Base-by-base conservation (phyloP, 37 sponge, comb jelly and placozoan species). In the Ianthella basta region DNA sequence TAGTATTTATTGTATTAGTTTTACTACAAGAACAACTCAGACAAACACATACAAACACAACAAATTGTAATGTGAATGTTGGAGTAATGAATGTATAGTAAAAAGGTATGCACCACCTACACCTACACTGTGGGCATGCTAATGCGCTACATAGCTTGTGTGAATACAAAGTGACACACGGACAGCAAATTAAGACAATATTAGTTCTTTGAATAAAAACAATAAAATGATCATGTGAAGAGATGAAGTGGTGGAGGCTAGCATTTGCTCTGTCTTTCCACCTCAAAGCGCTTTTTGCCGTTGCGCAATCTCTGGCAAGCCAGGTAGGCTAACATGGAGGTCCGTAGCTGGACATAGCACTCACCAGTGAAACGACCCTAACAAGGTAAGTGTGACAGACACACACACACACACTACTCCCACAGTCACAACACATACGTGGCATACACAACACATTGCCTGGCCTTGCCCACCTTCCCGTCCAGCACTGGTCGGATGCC, bases 351-450 rank as follows among this genome's bases (percentile, higher is more conserved):
- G 12, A 95, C 96, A 87, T 88, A 92, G 60, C 96, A 92, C 29
- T 95, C 92, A 44, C 96, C 96, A 40, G 92, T 92, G 44, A 92
- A 88, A 54, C 87, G 84, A 56, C 88, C 91, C 94, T 90, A 59
- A 0, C 8, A 15, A 18, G 37, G 8, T 1, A 2, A 15, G 40
- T 41, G 18, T 6, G 56, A 5, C 20, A 20, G 44, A 59, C 21
- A 23, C 29, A 91, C 50, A 44, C 50, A 44, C 6, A 10, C 50
- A 44, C 50, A 44, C 8, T 8, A 44, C 50, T 16, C 79, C 23
- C 79, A 44, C 33, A 81, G 56, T 30, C 61, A 81, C 60, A 44
- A 20, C 61, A 27, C 36, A 36, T 61, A 68, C 12, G 55, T 13
- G 35, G 35, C 34, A 80, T 0, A 40, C 55, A 59, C 14, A 41